These are phyloP conservation scores for Lepidochrysops patricia DNA, from an alignment of 2,888 invertebrate genomes.

Conservation along the genomic window DNA sequence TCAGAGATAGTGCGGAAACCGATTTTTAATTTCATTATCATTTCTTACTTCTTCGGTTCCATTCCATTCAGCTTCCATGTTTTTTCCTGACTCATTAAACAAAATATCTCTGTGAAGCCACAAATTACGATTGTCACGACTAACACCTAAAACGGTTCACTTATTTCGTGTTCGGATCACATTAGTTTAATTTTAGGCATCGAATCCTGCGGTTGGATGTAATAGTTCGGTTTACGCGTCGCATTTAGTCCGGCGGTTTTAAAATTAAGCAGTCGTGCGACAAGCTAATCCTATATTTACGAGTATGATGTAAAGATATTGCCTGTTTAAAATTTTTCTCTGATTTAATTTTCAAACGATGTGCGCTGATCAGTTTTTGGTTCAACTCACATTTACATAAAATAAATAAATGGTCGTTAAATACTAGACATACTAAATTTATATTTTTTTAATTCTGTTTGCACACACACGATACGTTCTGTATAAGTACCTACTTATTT, in stretches of 20 bases:
- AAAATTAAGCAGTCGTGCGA: neutral
- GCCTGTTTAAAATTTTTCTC: slow-evolving; percentile 14
- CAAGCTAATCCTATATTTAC: slow-evolving; percentile 13
- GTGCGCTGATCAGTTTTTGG: too few relatives aligned
- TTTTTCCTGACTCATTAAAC: neutral
- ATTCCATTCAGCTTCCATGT: neutral
- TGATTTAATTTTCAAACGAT: too few relatives aligned
- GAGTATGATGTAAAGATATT: slow-evolving; percentile 20
- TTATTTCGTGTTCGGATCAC: slow-evolving; percentile 46
- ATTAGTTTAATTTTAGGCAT: slow-evolving; percentile 54
- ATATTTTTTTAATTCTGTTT: too few relatives aligned
- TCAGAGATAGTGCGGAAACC: too few relatives aligned
- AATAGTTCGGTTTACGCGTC: slow-evolving; percentile 54
- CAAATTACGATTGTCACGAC: slow-evolving; percentile 25
- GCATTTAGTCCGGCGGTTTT: slow-evolving; percentile 36
- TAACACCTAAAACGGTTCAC: slow-evolving; percentile 40
- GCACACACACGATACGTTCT: too few relatives aligned
- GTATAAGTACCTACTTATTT: too few relatives aligned
- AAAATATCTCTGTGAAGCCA: slow-evolving; percentile 21
- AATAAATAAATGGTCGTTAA: too few relatives aligned
- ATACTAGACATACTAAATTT: too few relatives aligned
- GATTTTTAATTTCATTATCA: too few relatives aligned
- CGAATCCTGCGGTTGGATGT: slow-evolving; percentile 46
- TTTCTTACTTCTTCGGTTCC: too few relatives aligned
- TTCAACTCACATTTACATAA: too few relatives aligned